Percentiles rank a stretch among this genome's conserved stretches.
Evolutionary conservation across 2,888 invertebrate species (phyloP).

Genomic region (Athalia rosae): DNA sequence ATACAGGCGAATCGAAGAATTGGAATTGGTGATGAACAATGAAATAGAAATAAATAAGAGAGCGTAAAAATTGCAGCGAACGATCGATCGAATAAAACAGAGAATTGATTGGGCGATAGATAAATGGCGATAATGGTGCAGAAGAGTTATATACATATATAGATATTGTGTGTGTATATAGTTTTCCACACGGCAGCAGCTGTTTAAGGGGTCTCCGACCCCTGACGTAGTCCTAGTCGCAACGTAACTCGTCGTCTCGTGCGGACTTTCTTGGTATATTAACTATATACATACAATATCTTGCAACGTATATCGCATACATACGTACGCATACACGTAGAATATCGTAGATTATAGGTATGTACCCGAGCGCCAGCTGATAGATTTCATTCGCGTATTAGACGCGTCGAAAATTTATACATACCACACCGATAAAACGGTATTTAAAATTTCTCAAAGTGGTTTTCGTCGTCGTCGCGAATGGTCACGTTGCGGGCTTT

Average conservation of each 20-base stretch:
- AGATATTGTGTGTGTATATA: not conserved
- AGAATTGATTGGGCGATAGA: slow-evolving; percentile 46
- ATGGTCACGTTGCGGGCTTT: no score
- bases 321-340: not conserved
- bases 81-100: slow-evolving; percentile 44
- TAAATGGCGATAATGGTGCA: slow-evolving; percentile 53
- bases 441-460: not conserved
- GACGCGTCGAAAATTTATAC: not conserved
- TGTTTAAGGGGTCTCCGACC: slow-evolving; percentile 64
- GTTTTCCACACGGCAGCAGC: slow-evolving; percentile 53
- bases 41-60: slow-evolving; percentile 13
- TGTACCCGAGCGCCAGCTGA: no score
- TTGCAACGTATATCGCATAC: not conserved
- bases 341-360: not conserved
- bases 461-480: no score
- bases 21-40: not conserved
- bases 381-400: not conserved
- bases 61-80: slow-evolving; percentile 27
- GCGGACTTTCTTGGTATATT: slow-evolving; percentile 17
- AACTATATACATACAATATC: slow-evolving; percentile 4
- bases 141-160: slow-evolving; percentile 44
- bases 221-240: slow-evolving; percentile 52
- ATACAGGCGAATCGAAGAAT: no score
- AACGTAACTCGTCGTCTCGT: slow-evolving; percentile 31
- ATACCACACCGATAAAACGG: not conserved